These are phyloP conservation scores for Molossus alvarezi DNA, from an alignment of 2,797 vertebrate genomes.

Conservation along the genomic window DNA sequence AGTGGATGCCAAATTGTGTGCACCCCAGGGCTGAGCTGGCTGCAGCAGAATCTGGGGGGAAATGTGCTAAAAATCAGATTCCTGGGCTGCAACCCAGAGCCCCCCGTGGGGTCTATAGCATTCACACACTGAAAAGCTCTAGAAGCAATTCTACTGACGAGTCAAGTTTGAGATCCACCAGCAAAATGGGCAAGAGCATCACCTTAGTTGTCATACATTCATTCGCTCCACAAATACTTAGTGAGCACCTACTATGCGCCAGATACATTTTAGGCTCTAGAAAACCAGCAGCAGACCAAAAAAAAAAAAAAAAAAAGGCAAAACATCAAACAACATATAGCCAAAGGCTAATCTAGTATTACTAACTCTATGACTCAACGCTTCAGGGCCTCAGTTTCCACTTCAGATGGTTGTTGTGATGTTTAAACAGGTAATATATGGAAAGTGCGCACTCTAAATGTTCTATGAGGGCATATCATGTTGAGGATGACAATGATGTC, in stretches of 20 bases:
- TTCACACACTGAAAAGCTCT: background rate
- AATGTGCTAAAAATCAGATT: slow-evolving; percentile 55
- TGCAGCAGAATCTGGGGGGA: slow-evolving; percentile 35
- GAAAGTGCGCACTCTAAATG: background rate
- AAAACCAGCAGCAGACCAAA: background rate
- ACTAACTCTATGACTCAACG: background rate
- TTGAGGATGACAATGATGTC: background rate
- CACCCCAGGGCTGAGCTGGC: background rate
- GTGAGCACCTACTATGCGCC: background rate
- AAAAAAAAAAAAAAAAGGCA: background rate
- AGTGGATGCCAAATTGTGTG: slow-evolving; percentile 25
- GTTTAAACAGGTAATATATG: background rate
- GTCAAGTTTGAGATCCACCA: background rate
- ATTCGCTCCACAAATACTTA: background rate
- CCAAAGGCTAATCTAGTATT: background rate
- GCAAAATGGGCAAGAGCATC: background rate
- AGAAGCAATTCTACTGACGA: background rate
- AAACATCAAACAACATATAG: background rate
- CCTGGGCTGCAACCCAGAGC: slow-evolving; percentile 64
- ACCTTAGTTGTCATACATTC: background rate
- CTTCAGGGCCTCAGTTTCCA: background rate
- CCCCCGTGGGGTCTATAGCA: background rate
- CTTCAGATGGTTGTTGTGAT: background rate
- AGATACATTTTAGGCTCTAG: background rate
- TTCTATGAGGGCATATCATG: background rate